Conservation (phyloP, 2,797 vertebrate species). For the Siniperca scherzeri region DNA sequence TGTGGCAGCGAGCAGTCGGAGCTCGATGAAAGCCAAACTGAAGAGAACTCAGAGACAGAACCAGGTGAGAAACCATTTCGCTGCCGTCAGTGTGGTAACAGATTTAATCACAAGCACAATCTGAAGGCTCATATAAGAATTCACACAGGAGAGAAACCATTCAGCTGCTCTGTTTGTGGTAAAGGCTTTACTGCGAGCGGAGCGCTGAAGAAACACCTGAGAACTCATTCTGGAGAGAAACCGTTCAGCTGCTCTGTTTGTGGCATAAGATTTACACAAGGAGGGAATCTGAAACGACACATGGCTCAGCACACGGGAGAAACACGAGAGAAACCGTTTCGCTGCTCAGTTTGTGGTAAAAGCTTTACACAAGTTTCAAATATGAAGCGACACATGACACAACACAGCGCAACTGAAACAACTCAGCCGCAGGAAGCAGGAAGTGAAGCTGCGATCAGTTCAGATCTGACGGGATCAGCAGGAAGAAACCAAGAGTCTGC, state of each 20-base stretch:
- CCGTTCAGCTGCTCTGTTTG: slow-evolving; percentile 31
- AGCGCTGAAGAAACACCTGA: slow-evolving; percentile 19
- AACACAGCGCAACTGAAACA: neutral
- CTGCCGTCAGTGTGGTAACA: slow-evolving; percentile 45
- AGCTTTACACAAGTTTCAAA: slow-evolving; percentile 25
- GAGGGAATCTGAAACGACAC: slow-evolving; percentile 45
- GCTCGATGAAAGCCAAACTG: neutral
- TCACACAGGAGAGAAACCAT: slow-evolving; percentile 41
- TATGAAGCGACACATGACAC: slow-evolving; percentile 37
- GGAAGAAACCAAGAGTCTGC: neutral
- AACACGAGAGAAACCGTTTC: neutral
- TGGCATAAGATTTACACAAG: slow-evolving; percentile 16
- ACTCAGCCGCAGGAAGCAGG: neutral
- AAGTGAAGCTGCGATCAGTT: neutral
- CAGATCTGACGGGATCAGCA: neutral
- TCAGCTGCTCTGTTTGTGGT: neutral
- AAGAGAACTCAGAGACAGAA: neutral
- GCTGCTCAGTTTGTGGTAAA: neutral
- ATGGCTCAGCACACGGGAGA: slow-evolving; percentile 30
- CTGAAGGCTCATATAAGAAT: slow-evolving; percentile 44
- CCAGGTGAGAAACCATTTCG: neutral
- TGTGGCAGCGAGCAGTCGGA: slow-evolving; percentile 19
- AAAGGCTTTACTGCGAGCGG: slow-evolving; percentile 10
- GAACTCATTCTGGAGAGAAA: slow-evolving; percentile 26
- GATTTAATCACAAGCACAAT: slow-evolving; percentile 44